phyloP scores from a whole-genome alignment of 2,113 vertebrate species.

The Nestor notabilis region DNA sequence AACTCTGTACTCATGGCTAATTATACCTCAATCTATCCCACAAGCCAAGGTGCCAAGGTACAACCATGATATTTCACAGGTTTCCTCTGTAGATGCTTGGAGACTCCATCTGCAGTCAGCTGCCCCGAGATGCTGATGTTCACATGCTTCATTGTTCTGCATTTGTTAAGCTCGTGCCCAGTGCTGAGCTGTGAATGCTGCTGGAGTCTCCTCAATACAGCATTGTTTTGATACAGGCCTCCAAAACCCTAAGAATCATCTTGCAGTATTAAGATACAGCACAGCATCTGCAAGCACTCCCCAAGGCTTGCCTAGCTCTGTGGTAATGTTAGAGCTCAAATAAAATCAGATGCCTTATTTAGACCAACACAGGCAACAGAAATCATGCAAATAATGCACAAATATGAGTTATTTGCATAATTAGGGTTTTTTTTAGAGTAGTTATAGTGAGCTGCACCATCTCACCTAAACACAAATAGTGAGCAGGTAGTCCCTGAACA shows the following conservation, averaged over 20 bases:
- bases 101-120: conserved; percentile 1
- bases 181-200: neutral
- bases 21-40: neutral
- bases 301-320: neutral
- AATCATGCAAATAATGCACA: neutral
- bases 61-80: neutral
- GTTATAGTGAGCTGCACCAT: neutral
- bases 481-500: neutral
- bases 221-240: conserved; percentile 27
- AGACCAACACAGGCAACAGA: neutral
- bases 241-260: neutral
- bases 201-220: conserved; percentile 12
- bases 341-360: neutral
- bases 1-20: neutral
- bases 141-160: conserved; percentile 47
- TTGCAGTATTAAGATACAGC: neutral
- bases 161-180: neutral
- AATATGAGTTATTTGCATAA: neutral
- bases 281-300: neutral
- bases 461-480: neutral
- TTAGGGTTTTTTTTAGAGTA: neutral
- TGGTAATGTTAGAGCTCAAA: neutral
- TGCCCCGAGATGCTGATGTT: neutral
- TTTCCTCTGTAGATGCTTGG: neutral
- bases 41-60: neutral